Conservation (phyloP, 2,888 invertebrate species). For the Bombylius discolor region DNA sequence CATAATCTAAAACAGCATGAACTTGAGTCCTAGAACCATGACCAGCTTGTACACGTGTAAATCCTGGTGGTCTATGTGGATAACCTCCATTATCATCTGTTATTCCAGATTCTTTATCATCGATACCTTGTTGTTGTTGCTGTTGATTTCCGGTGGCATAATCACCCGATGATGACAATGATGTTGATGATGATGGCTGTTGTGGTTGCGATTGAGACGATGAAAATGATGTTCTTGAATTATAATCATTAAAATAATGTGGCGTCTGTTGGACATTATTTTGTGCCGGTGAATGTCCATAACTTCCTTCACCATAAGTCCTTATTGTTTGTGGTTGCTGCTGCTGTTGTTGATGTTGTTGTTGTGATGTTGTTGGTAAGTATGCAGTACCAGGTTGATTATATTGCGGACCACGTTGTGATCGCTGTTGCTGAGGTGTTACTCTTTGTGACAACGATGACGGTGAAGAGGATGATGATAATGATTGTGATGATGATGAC, state of each 20-base stretch:
- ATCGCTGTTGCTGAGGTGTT: background rate
- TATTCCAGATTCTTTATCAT: background rate
- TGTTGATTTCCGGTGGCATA: background rate
- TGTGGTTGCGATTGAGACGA: background rate
- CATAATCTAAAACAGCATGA: slow-evolving; percentile 36
- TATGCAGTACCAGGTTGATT: background rate
- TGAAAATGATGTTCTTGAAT: slow-evolving; percentile 7
- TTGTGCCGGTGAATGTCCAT: slow-evolving; percentile 20
- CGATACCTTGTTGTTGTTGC: background rate
- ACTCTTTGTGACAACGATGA: background rate
- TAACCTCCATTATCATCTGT: slow-evolving; percentile 21
- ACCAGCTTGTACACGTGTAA: slow-evolving; percentile 49
- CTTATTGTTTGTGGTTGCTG: slow-evolving; percentile 20
- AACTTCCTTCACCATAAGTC: slow-evolving; percentile 31
- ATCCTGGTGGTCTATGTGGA: slow-evolving; percentile 47
- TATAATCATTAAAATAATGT: slow-evolving; percentile 11
- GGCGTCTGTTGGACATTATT: background rate
- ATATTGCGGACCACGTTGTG: background rate
- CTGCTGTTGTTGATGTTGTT: slow-evolving; percentile 10
- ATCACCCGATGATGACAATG: background rate
- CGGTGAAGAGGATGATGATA: slow-evolving; percentile 16
- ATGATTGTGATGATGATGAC: slow-evolving; percentile 19
- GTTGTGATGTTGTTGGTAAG: background rate
- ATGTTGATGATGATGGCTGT: slow-evolving; percentile 1
- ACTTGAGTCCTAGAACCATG: slow-evolving; percentile 40